phyloP scores from a whole-genome alignment of 2,113 vertebrate species.

The Megaceryle maxima region DNA sequence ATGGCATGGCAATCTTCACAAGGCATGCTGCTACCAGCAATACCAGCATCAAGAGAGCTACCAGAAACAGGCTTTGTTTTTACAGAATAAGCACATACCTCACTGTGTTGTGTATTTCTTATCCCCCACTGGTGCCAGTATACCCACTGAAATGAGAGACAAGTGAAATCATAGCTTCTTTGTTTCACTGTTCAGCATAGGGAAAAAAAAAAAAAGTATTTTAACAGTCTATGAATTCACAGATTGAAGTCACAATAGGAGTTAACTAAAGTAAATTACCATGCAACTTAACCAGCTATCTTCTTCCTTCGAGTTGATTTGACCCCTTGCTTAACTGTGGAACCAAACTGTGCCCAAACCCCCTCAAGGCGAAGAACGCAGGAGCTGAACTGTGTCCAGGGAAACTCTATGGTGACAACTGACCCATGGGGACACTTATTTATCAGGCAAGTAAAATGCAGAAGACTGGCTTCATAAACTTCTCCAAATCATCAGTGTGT shows the following conservation, averaged over 20 bases:
- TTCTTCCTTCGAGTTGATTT: not conserved
- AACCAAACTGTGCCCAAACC: not conserved
- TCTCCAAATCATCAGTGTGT: not conserved
- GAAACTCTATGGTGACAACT: not conserved
- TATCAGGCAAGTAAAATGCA: not conserved
- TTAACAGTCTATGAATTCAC: not conserved
- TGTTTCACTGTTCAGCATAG: not conserved
- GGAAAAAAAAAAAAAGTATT: not conserved
- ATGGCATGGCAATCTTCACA: not conserved
- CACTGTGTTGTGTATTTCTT: constrained; percentile 1
- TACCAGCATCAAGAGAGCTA: not conserved
- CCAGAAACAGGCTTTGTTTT: not conserved
- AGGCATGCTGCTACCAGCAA: not conserved
- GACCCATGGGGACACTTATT: not conserved
- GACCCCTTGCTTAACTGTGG: not conserved
- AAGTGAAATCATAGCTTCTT: constrained; percentile 3
- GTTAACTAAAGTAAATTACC: not conserved
- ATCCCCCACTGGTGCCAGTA: constrained; percentile 33
- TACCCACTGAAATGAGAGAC: constrained; percentile 45
- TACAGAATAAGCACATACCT: constrained; percentile 5
- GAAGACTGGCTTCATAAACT: not conserved
- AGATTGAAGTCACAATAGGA: not conserved
- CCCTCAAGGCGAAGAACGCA: not conserved
- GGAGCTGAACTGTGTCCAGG: not conserved
- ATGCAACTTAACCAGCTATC: not conserved